phyloP scores from a whole-genome alignment of 2,888 invertebrate genomes.

The Lithosia quadra region DNA sequence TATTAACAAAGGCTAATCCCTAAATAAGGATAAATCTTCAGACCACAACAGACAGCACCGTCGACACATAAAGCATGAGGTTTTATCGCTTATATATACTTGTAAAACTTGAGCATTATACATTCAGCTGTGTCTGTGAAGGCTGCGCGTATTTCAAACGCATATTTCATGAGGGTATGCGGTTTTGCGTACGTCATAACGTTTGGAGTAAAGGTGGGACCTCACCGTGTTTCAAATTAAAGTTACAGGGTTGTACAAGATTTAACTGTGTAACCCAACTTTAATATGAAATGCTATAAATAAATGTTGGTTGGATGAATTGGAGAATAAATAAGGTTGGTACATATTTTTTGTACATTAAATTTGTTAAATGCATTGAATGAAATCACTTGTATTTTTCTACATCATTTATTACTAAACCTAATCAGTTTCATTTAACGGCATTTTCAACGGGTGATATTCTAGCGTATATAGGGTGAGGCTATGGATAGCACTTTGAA shows the following conservation, averaged over 20 bases:
- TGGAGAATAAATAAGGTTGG: too few relatives aligned
- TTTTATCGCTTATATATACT: conserved; percentile 54
- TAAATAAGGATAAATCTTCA: conserved; percentile 31
- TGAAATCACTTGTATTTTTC: too few relatives aligned
- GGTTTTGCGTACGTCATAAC: conserved; percentile 67
- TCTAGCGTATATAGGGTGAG: too few relatives aligned
- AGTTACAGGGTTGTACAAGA: background rate
- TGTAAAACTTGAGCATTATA: conserved; percentile 60
- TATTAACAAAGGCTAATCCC: conserved; percentile 27
- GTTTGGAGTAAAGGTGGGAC: conserved; percentile 55
- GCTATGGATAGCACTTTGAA: too few relatives aligned
- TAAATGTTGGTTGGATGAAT: too few relatives aligned
- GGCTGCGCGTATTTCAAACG: conserved; percentile 72
- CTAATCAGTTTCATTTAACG: too few relatives aligned
- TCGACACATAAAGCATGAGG: conserved; percentile 33
- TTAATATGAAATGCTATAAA: background rate
- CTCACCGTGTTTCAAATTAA: conserved; percentile 14
- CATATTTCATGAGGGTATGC: conserved; percentile 78
- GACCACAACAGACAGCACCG: conserved; percentile 29
- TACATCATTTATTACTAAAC: too few relatives aligned
- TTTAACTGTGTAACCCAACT: background rate
- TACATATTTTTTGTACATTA: too few relatives aligned
- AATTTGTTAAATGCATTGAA: too few relatives aligned
- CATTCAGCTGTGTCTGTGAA: conserved; percentile 67
- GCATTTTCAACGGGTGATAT: too few relatives aligned